These are phyloP conservation scores for Calcarius lapponicus DNA, from an alignment of 2,797 vertebrate species.

Conservation along the genomic window DNA sequence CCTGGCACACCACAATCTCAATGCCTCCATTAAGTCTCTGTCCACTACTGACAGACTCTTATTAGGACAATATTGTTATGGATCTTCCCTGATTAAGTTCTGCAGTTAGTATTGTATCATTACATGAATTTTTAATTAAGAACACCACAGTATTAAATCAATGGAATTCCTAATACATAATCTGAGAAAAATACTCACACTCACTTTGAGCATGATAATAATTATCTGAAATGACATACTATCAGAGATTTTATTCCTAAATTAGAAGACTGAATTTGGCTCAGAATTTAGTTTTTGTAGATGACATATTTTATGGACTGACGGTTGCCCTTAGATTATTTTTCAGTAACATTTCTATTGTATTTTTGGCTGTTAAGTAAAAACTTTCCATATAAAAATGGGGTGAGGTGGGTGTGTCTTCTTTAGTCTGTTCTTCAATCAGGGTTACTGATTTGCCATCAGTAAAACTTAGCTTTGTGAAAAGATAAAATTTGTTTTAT, in stretches of 20 bases:
- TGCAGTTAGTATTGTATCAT: not conserved
- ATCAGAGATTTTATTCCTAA: not conserved
- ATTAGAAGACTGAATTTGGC: not conserved
- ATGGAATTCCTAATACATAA: not conserved
- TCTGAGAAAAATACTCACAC: not conserved
- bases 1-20: not conserved
- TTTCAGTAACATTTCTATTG: not conserved
- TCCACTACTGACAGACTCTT: not conserved
- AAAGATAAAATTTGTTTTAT: not conserved
- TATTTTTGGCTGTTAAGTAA: not conserved
- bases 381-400: not conserved
- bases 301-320: not conserved
- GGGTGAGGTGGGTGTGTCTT: not conserved
- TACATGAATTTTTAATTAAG: not conserved
- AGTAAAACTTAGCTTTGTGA: not conserved
- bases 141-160: not conserved
- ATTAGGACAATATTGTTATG: not conserved
- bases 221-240: not conserved
- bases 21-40: not conserved
- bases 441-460: not conserved
- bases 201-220: not conserved
- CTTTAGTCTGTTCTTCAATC: not conserved
- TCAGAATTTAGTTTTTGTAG: not conserved
- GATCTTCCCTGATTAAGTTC: not conserved
- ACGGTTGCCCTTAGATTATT: not conserved